Evolutionary conservation across 2,888 invertebrate genomes (phyloP), one percentile per base, ranked within the genome.

Genomic region (Sarcophaga variegata): DNA sequence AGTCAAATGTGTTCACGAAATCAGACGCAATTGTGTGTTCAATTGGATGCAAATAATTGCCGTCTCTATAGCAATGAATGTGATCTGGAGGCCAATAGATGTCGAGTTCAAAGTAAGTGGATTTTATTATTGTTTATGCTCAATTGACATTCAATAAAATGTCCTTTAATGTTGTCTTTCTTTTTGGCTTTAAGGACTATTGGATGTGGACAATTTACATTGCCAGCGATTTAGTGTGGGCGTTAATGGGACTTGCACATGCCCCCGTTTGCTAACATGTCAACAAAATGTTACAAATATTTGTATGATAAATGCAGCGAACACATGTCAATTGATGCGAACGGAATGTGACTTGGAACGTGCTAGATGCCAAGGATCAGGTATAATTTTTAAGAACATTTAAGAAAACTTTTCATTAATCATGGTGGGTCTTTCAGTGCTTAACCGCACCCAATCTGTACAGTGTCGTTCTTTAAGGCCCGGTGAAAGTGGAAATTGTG

Each of bases 21-120:
- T 25, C 59, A 37, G 54, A 77, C 78, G 12, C 59, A 82, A 71
- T 62, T 74, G 5, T 85, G 85, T 75, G 78, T 81, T 20, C 78
- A 66, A 79, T 47, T 71, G n/a, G 70, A 25, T 49, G 22, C n/a
- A 49, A 78, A 22, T 47, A 49, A 10, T 49, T 86, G 85, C n/a
- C 85, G 79, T 3, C 45, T 82, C 12, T 86, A 82, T 67, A 54
- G 14, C 47, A 85, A 74, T 64, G 74, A 81, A 74, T 85, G 85
- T 37, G 85, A 81, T 64, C 20, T 81, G 37, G 85, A 81, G 49
- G 67, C 63, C 3, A 64, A 62, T 54, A 69, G 85, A 69, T 85
- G 85, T 75, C 69, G 72, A 5, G 81, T 81, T 17, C 47, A 75
- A 47, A 45, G 85, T 85, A 77, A 78, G 81, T 78, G 20, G n/a